These are phyloP conservation scores for Eptesicus fuscus DNA, from an alignment of 2,113 vertebrate species.

Conservation along the genomic window DNA sequence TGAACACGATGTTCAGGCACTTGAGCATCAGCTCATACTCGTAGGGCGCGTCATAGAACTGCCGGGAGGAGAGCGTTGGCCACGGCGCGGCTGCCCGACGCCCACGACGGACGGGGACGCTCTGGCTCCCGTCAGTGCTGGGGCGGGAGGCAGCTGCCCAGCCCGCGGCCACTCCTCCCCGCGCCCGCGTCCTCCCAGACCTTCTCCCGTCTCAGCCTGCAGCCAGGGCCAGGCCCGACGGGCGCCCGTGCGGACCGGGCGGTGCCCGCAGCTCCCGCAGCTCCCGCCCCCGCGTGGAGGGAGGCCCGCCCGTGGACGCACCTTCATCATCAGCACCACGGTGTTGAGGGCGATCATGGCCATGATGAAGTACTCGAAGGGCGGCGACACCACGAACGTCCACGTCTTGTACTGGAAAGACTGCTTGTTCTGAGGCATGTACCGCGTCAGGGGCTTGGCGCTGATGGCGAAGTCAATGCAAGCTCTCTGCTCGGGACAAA, in stretches of 20 bases:
- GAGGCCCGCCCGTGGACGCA: constrained; percentile 57
- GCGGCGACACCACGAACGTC: constrained; percentile 96
- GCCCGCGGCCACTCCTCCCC: not conserved
- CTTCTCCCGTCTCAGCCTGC: not conserved
- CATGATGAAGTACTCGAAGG: constrained; percentile 98
- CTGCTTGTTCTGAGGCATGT: constrained; percentile 95
- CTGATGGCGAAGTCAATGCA: constrained; percentile 98
- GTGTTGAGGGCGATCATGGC: constrained; percentile 99
- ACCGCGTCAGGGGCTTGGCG: constrained; percentile 94
- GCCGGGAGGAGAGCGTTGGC: not conserved
- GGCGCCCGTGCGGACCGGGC: not conserved
- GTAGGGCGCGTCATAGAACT: constrained; percentile 93
- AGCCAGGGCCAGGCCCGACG: not conserved
- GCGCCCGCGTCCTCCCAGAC: not conserved
- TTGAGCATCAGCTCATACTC: constrained; percentile 95
- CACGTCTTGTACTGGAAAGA: constrained; percentile 98
- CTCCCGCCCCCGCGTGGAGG: too few relatives aligned
- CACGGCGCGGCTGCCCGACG: fast-evolving
- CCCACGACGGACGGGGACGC: not conserved
- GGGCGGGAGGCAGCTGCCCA: not conserved
- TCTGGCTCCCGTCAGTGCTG: not conserved
- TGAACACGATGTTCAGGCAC: constrained; percentile 96
- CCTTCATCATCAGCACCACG: constrained; percentile 99
- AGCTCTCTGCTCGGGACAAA: constrained; percentile 86
- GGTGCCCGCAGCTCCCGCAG: not conserved